Percentiles rank a stretch among this genome's conserved stretches.
Evolutionary conservation across 2,113 vertebrate species (phyloP).

Genomic region (Carassius auratus): DNA sequence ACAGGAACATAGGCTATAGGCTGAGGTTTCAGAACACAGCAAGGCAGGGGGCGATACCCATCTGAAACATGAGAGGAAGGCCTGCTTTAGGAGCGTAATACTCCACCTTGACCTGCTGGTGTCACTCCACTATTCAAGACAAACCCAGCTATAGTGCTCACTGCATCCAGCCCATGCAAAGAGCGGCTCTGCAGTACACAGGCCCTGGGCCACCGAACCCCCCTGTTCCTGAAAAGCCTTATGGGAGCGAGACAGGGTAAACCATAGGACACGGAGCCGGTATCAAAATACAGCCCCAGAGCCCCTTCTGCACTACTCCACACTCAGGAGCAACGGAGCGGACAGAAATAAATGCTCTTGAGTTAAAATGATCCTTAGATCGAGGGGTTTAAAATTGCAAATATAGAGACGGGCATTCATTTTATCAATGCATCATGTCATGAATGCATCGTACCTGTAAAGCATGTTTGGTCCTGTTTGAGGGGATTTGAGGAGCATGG

Average conservation of each 20-base stretch:
- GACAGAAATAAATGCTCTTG: constrained; percentile 58
- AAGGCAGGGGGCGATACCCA: neutral
- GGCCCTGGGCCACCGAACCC: neutral
- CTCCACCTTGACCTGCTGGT: constrained; percentile 63
- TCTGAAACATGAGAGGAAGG: constrained; percentile 46
- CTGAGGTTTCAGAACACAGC: neutral
- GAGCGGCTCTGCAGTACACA: too few relatives aligned
- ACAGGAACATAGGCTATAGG: neutral
- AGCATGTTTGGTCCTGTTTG: constrained; percentile 8
- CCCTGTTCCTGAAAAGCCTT: constrained; percentile 43
- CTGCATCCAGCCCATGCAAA: constrained; percentile 56
- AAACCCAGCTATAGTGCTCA: constrained; percentile 69
- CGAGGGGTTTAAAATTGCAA: constrained; percentile 48
- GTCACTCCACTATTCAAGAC: constrained; percentile 69
- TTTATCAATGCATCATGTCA: constrained; percentile 10
- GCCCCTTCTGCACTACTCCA: constrained; percentile 57
- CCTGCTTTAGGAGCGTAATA: constrained; percentile 45
- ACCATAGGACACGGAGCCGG: neutral
- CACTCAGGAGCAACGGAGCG: constrained; percentile 62
- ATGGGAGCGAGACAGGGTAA: constrained; percentile 47
- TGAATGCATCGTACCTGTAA: neutral
- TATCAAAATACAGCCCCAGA: constrained; percentile 44
- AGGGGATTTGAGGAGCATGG: neutral
- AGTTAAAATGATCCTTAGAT: constrained; percentile 60
- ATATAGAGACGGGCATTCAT: constrained; percentile 32